Percentiles rank a stretch among this genome's conserved stretches.
phyloP scores from a whole-genome alignment of 2,113 vertebrate genomes.

The Turnix velox region DNA sequence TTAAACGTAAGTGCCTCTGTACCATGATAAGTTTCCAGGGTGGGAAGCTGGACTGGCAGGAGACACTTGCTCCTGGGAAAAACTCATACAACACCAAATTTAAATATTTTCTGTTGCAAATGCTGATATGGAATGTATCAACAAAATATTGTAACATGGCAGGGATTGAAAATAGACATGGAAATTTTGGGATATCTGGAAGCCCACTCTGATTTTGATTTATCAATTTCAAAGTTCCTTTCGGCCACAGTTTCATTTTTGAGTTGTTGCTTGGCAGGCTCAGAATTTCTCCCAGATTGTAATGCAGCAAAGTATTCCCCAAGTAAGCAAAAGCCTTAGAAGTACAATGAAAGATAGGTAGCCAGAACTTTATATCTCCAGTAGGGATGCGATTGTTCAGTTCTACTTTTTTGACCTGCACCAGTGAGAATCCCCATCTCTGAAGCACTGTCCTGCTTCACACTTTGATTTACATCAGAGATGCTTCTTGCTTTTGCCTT shows the following conservation, averaged over 20 bases:
- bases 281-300: not conserved
- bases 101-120: not conserved
- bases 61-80: not conserved
- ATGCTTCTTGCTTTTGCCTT: not conserved
- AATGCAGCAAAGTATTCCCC: not conserved
- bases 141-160: not conserved
- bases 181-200: not conserved
- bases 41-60: not conserved
- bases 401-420: not conserved
- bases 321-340: not conserved
- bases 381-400: not conserved
- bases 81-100: not conserved
- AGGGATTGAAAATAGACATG: not conserved
- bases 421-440: not conserved
- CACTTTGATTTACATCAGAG: not conserved
- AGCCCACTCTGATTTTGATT: not conserved
- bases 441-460: not conserved
- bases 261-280: not conserved
- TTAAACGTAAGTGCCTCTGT: not conserved
- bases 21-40: rapidly evolving
- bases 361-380: not conserved
- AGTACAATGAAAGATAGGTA: not conserved
- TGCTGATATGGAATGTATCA: not conserved
- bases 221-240: not conserved
- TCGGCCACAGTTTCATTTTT: not conserved